Evolutionary conservation across 2,888 invertebrate genomes (phyloP).

Genomic region (Tiliacea citrago): DNA sequence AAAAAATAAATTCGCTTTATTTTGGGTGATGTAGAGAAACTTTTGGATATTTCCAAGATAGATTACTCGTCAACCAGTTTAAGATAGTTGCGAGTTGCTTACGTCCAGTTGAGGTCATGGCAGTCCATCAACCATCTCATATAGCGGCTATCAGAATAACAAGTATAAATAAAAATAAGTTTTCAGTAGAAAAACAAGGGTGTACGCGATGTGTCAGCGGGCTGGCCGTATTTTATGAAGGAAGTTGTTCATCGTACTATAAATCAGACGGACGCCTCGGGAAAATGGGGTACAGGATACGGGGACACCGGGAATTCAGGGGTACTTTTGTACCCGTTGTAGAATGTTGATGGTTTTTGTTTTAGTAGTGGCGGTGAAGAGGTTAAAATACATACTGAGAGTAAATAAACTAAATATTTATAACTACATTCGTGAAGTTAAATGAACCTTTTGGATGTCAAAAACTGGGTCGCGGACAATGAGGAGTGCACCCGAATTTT

Average conservation of each 20-base stretch:
- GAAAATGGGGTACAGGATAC: conserved; percentile 61
- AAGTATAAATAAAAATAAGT: conserved; percentile 63
- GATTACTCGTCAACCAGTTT: neutral
- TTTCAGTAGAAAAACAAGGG: conserved; percentile 63
- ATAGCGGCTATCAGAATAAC: conserved; percentile 37
- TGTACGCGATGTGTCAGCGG: conserved; percentile 61
- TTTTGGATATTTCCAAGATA: neutral
- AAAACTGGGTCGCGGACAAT: conserved; percentile 6
- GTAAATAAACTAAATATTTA: neutral
- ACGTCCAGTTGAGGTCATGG: neutral
- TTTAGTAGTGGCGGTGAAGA: neutral
- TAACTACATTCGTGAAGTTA: neutral
- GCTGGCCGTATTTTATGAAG: conserved; percentile 82
- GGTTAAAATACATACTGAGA: conserved; percentile 5
- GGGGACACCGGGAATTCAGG: conserved; percentile 27
- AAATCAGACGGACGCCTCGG: conserved; percentile 80
- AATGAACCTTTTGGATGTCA: neutral
- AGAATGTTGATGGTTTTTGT: neutral
- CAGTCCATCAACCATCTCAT: neutral
- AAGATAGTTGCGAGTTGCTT: neutral
- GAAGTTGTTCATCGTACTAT: conserved; percentile 85
- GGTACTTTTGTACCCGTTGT: neutral
- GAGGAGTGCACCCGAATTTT: neutral
- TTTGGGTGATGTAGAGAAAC: neutral
- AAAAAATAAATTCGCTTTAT: neutral